phyloP scores from a whole-genome alignment of 1,140 invertebrate genomes.

The Aradophagus sp. region DNA sequence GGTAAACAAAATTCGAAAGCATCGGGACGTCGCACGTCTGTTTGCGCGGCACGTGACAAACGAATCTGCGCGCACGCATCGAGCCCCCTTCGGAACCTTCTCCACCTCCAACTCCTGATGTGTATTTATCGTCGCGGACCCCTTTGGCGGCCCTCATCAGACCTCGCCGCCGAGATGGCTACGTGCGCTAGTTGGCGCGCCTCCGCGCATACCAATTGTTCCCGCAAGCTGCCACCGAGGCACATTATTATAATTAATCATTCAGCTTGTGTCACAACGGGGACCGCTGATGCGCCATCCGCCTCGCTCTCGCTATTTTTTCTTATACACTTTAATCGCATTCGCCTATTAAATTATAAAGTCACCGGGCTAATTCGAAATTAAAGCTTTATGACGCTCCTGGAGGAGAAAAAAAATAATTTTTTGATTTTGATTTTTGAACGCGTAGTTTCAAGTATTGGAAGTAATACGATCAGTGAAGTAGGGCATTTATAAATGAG shows the following conservation, averaged over 20 bases:
- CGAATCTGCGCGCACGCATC: constrained; percentile 51
- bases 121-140: constrained; percentile 29
- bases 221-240: constrained; percentile 11
- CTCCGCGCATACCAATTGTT: constrained; percentile 34
- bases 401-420: too few relatives aligned
- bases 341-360: too few relatives aligned
- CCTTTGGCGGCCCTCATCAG: constrained; percentile 10
- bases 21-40: neutral
- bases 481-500: too few relatives aligned
- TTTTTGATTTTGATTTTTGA: too few relatives aligned
- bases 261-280: constrained; percentile 18
- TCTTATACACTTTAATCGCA: constrained; percentile 11
- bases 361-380: too few relatives aligned
- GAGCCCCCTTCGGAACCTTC: too few relatives aligned
- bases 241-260: constrained; percentile 30
- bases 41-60: constrained; percentile 1
- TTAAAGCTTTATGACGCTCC: too few relatives aligned
- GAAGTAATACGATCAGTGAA: too few relatives aligned
- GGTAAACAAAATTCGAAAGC: neutral
- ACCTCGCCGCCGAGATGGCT: constrained; percentile 14
- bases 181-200: constrained; percentile 16
- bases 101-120: too few relatives aligned
- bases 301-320: constrained; percentile 14
- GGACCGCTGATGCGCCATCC: constrained; percentile 1
- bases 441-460: too few relatives aligned